Conservation (phyloP, 2,113 vertebrate species). For the Burhinus oedicnemus region DNA sequence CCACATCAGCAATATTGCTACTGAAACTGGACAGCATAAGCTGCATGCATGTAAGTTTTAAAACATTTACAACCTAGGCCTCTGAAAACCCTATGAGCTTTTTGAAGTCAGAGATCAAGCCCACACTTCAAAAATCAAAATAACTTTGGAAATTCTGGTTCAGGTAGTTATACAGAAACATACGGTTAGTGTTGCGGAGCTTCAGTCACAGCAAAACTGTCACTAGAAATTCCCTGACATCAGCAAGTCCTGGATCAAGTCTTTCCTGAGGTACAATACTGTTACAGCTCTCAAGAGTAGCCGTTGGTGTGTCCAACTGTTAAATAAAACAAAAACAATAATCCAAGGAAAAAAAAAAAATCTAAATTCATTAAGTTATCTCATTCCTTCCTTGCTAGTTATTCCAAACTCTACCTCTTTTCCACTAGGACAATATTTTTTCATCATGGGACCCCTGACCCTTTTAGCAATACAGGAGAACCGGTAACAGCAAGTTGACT, state of each 20-base stretch:
- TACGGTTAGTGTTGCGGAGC: background rate
- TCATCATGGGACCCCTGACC: background rate
- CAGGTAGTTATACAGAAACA: background rate
- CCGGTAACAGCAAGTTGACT: background rate
- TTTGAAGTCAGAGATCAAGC: slow-evolving; percentile 5
- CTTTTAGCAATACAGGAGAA: background rate
- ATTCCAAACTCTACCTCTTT: background rate
- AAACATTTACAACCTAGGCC: background rate
- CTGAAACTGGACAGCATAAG: background rate
- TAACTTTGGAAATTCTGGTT: background rate
- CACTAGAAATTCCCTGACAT: background rate
- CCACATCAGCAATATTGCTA: background rate
- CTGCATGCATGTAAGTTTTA: background rate
- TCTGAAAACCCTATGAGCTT: background rate
- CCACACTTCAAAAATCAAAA: background rate
- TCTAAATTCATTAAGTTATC: background rate
- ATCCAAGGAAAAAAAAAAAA: background rate
- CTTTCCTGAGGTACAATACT: background rate
- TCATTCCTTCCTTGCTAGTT: background rate
- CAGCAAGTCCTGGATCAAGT: background rate
- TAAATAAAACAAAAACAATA: background rate
- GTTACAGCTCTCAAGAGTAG: background rate
- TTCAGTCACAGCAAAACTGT: background rate
- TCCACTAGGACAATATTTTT: background rate
- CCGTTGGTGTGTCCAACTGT: background rate